Evolutionary conservation across 1,140 invertebrate species (phyloP), one percentile per base, ranked within the genome.

Genomic region (Dolichoris vasculosae): DNA sequence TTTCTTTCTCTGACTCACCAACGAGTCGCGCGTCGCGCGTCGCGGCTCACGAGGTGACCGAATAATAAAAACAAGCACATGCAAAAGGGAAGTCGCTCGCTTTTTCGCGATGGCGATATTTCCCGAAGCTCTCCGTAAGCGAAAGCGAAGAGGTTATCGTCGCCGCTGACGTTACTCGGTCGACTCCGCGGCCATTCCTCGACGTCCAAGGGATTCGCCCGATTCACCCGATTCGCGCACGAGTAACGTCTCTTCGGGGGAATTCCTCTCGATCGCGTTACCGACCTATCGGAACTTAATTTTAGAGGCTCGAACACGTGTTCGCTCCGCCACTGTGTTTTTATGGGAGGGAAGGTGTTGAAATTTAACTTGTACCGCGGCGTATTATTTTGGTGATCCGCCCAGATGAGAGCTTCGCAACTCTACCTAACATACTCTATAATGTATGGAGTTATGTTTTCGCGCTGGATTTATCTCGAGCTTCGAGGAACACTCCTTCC

Each of bases 41-140:
- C 43, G 46, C 46, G 46, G 35, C 46, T 75, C 69, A 26, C 0
- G 30, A 43, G 43, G 38, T 59, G 59, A 59, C 51, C n/a, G 38
- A 78, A 77, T 83, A 67, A 84, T 64, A 83, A 84, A 84, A 84
- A 84, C 82, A 84, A 84, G 38, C 75, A 69, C 82, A 77, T 46
- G 64, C 40, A 75, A 76, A 40, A 26, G 51, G 38, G 55, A 76
- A 76, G 82, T 32, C 43, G 43, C 59, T 77, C 75, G 75, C 67
- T 43, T 73, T 82, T 73, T 82, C 38, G 15, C 79, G 40, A 64
- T 63, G 30, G 7, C 51, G 48, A 82, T 73, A 75, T 82, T 59
- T 75, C 43, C 51, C 32, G 43, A 48, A 76, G 23, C 46, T 76
- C 17, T 76, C 46, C 30, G 46, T 76, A 63, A 63, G 30, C 38